Base-by-base conservation (phyloP, 2,888 invertebrate genomes). In the Chaetogeoica ovagalla region DNA sequence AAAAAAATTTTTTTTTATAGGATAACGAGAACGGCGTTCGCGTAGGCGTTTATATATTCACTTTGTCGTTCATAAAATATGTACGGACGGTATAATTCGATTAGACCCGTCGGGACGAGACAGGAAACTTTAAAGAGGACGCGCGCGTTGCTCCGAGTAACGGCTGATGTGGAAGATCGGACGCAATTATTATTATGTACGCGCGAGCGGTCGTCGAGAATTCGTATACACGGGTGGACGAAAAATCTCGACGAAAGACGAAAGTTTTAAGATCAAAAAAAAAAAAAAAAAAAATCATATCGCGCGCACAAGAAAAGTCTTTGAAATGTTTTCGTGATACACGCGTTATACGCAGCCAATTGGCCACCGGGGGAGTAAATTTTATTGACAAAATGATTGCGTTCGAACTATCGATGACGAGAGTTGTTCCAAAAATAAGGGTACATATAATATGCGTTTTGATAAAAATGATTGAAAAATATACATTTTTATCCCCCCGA, bases 111-210 rank as follows among this genome's bases (percentile, higher is more conserved):
- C 5, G 59, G 43, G 37, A 17, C 52, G 39, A 19, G 43, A 43
- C 60, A 48, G 62, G 63, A 73, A 73, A 73, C 73, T 30, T 62
- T 63, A 63, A 69, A 69, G 63, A 73, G 52, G 73, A 73, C 73
- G 8, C 37, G 7, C 73, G 8, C 37, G 7, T 8, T n/a, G 48
- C 30, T 30, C 30, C 30, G 30, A 30, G 30, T 30, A 30, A 30
- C n/a, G n/a, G 4, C 30, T 1, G 30, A 4, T 30, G 30, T 30
- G 30, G 30, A 30, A 30, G 30, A 30, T 30, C 30, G 30, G 30
- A n/a, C 21, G 69, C 11, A 17, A 8, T 23, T 52, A 15, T 62
- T 15, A 1, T 6, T 37, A 17, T 62, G 5, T 39, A 37, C 7
- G 8, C 43, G 43, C 21, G n/a, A 30, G 30, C 30, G 4, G 4